Conservation (phyloP, 92 coral and sea anemone species). For the Phymanthus crucifer region DNA sequence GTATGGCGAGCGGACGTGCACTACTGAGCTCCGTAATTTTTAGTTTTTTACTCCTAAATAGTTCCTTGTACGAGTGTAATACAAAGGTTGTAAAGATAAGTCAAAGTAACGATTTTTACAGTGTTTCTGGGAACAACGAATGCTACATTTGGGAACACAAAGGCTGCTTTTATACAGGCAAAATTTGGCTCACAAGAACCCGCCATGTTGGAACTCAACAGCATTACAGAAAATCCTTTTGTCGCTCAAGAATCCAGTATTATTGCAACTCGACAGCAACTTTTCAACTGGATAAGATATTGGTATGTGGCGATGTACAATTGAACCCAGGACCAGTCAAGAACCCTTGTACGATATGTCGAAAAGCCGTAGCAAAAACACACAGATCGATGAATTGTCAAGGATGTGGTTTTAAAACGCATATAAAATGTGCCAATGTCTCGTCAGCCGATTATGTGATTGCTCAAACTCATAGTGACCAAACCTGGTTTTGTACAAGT, state of each 20-base stretch:
- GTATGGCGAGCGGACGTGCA: slow-evolving; percentile 4
- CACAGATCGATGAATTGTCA: slow-evolving; percentile 21
- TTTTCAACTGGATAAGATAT: background rate
- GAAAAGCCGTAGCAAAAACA: slow-evolving; percentile 29
- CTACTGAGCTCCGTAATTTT: slow-evolving; percentile 10
- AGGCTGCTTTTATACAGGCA: background rate
- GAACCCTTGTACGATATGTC: slow-evolving; percentile 32
- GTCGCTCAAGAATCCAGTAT: slow-evolving; percentile 4
- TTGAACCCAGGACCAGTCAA: slow-evolving; percentile 26
- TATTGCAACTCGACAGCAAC: slow-evolving; percentile 10
- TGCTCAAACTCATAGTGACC: background rate
- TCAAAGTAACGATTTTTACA: background rate
- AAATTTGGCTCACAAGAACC: background rate
- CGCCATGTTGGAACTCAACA: slow-evolving; percentile 3
- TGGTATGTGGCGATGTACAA: slow-evolving; percentile 3
- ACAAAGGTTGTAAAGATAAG: slow-evolving; percentile 1
- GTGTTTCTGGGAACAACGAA: slow-evolving; percentile 1
- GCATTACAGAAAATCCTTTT: slow-evolving; percentile 3
- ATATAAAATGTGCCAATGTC: slow-evolving; percentile 29
- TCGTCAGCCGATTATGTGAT: slow-evolving; percentile 19
- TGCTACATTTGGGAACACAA: background rate
- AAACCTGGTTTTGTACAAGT: background rate
- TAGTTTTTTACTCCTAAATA: background rate
- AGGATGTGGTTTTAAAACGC: slow-evolving; percentile 13
- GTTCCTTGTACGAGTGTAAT: background rate